Conservation (phyloP, 2,888 invertebrate genomes). For the Acrobasis repandana region DNA sequence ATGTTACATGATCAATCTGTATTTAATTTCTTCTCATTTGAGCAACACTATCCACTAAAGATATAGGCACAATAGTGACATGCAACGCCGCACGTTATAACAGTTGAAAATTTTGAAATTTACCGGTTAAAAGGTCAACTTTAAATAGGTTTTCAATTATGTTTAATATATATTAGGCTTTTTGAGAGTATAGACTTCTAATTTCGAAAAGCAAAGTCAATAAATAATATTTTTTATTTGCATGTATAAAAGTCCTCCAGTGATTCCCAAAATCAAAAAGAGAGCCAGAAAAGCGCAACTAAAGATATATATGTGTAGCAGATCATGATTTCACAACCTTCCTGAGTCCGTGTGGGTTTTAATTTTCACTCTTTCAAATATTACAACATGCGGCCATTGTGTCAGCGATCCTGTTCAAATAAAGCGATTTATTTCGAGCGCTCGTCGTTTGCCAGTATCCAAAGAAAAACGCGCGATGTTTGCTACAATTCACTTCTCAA, state of each 20-base stretch:
- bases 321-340: too few species aligned
- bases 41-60: slow-evolving; percentile 3
- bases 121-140: neutral
- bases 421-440: slow-evolving; percentile 10
- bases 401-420: neutral
- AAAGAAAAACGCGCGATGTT: neutral
- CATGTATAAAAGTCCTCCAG: too few species aligned
- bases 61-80: slow-evolving; percentile 13
- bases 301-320: too few species aligned
- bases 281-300: too few species aligned
- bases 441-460: neutral
- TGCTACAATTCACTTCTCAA: too few species aligned
- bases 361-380: slow-evolving; percentile 1
- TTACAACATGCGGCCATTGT: slow-evolving; percentile 1
- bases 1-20: neutral
- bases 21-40: neutral
- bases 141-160: too few species aligned
- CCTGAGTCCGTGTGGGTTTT: neutral
- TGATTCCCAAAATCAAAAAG: too few species aligned
- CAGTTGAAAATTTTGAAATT: neutral
- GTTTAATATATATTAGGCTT: too few species aligned
- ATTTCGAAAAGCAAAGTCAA: too few species aligned
- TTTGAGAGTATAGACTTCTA: too few species aligned
- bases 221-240: too few species aligned
- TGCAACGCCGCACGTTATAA: slow-evolving; percentile 5